Conservation (phyloP, 2,797 vertebrate species). For the Buphagus erythrorhynchus region DNA sequence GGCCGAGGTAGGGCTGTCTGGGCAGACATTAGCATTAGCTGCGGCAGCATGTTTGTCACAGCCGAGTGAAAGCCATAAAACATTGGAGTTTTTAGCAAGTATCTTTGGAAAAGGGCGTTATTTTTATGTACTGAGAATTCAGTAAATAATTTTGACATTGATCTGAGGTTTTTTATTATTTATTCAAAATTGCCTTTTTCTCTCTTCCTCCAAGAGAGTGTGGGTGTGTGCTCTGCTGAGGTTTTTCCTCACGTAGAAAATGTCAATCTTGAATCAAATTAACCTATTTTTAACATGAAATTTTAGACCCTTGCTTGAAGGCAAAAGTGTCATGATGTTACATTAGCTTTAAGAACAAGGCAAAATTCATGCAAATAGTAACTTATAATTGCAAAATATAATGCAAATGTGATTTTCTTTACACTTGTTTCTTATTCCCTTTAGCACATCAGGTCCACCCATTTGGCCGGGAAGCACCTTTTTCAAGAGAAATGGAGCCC, state of each 20-base stretch:
- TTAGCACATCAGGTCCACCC: constrained; percentile 88
- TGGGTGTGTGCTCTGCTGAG: not conserved
- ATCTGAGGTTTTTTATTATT: not conserved
- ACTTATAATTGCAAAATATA: not conserved
- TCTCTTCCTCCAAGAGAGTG: not conserved
- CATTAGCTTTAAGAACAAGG: not conserved
- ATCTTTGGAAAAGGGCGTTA: not conserved
- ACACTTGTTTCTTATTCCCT: constrained; percentile 62
- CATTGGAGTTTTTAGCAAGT: not conserved
- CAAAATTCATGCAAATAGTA: not conserved
- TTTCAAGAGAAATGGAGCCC: constrained; percentile 94
- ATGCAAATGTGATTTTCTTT: not conserved
- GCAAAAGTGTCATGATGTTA: not conserved
- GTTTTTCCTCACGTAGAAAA: not conserved
- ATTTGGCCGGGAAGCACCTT: constrained; percentile 95
- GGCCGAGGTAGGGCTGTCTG: not conserved
- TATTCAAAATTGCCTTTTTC: not conserved
- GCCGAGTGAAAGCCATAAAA: not conserved
- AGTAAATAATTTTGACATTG: not conserved
- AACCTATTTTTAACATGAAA: constrained; percentile 22
- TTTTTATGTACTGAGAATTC: not conserved
- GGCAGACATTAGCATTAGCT: not conserved
- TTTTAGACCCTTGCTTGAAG: constrained; percentile 19
- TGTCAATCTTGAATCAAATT: constrained; percentile 40
- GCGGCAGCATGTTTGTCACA: fast-evolving